phyloP scores from a whole-genome alignment of 2,113 vertebrate genomes.

The Carollia perspicillata region DNA sequence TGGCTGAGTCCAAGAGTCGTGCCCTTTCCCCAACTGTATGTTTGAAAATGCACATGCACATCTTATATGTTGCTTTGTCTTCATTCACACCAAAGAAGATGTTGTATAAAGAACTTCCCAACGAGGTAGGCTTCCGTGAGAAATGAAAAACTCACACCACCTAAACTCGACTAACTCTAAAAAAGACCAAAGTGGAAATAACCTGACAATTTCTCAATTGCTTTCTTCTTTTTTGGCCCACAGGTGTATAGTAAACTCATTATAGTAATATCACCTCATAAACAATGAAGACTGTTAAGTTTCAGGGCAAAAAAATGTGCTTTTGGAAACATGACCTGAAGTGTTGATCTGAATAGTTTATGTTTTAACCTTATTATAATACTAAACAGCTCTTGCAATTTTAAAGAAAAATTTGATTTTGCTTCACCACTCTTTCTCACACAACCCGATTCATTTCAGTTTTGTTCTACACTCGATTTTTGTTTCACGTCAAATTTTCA shows the following conservation, averaged over 20 bases:
- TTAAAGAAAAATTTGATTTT: conserved; percentile 31
- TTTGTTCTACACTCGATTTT: not conserved
- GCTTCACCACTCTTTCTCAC: not conserved
- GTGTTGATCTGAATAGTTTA: not conserved
- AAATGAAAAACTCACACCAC: not conserved
- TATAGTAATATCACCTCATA: not conserved
- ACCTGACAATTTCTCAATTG: not conserved
- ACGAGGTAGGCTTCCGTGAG: not conserved
- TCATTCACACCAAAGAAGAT: not conserved
- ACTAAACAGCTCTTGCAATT: conserved; percentile 5
- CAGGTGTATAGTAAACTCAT: not conserved
- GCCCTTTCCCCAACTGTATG: not conserved
- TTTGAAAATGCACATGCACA: not conserved
- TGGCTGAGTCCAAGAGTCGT: not conserved
- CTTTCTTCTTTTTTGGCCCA: not conserved
- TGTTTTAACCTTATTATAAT: not conserved
- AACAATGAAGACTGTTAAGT: not conserved
- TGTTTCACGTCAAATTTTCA: conserved; percentile 52
- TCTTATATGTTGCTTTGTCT: not conserved
- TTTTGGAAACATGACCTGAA: not conserved
- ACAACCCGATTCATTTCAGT: not conserved
- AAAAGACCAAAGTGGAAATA: not conserved
- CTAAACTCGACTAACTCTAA: not conserved
- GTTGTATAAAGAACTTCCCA: not conserved
- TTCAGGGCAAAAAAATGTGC: not conserved